A percentile compares a stretch with the other conserved stretches of the same genome.
Conservation (phyloP, 2,797 vertebrate species). For the Lepilemur septentrionalis region DNA sequence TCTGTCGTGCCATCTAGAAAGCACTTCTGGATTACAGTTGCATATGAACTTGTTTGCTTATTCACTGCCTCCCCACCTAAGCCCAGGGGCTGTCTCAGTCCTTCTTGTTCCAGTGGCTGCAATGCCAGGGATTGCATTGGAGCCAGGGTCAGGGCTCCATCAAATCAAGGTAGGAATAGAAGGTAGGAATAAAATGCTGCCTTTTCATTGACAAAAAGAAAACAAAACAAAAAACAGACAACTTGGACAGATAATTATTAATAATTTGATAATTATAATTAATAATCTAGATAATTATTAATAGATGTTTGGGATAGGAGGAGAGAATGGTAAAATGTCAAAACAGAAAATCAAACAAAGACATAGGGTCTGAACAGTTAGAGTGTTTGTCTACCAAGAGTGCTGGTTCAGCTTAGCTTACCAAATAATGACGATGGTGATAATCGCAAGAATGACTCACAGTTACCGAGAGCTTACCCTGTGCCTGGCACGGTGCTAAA, state of each 20-base stretch:
- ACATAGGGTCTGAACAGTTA: background rate
- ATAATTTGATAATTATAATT: no score
- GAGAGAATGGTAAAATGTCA: background rate
- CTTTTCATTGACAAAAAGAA: background rate
- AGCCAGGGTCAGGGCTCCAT: no score
- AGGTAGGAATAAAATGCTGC: background rate
- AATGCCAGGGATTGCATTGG: background rate
- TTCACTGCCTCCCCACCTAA: background rate
- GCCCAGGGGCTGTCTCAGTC: background rate
- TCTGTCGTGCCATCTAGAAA: background rate
- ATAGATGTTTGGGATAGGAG: background rate
- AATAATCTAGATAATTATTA: background rate
- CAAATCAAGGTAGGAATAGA: background rate
- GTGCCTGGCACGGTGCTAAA: background rate
- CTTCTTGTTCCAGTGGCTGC: background rate
- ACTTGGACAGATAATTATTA: background rate
- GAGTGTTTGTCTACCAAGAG: background rate
- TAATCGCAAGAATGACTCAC: background rate
- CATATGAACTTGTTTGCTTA: no score
- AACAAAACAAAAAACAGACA: background rate
- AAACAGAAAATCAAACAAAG: background rate
- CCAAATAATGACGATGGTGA: background rate
- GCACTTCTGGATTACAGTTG: no score
- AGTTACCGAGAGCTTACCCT: fast-evolving
- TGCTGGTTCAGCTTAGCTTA: background rate